phyloP scores from a whole-genome alignment of 92 coral and sea anemone species.

The Porites cylindrica region DNA sequence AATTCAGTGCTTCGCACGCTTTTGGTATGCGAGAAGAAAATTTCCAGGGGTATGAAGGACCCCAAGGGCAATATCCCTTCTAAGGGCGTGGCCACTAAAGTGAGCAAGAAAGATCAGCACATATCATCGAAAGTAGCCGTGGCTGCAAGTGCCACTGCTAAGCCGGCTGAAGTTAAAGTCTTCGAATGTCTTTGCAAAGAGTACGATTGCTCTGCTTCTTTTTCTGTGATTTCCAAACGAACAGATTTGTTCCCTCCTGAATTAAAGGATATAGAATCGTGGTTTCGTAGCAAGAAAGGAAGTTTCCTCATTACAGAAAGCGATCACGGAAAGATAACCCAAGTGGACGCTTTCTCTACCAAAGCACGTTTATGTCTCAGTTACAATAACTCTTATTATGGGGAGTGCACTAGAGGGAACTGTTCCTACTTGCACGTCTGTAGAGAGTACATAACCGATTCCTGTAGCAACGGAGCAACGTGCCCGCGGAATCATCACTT shows the following conservation, averaged over 20 bases:
- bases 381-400: constrained; percentile 33
- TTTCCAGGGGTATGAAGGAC: background rate
- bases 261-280: constrained; percentile 31
- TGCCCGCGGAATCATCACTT: constrained; percentile 54
- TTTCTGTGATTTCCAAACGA: constrained; percentile 44
- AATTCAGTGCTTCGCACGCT: constrained; percentile 43
- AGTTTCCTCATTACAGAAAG: constrained; percentile 53
- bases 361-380: constrained; percentile 54
- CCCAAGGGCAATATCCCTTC: background rate
- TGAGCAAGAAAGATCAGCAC: background rate
- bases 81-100: background rate
- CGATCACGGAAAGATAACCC: constrained; percentile 22
- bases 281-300: constrained; percentile 47
- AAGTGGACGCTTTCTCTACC: constrained; percentile 45
- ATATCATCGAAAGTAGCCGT: background rate
- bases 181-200: constrained; percentile 62
- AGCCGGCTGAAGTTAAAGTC: constrained; percentile 48
- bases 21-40: constrained; percentile 41
- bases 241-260: constrained; percentile 41
- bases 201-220: constrained; percentile 39
- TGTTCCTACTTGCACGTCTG: constrained; percentile 62
- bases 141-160: background rate
- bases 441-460: constrained; percentile 44
- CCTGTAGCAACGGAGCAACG: constrained; percentile 50
- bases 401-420: constrained; percentile 31